A percentile compares a stretch with the other conserved stretches of the same genome.
These are phyloP conservation scores for Ametastegia equiseti DNA, from an alignment of 2,888 invertebrate species.

Conservation along the genomic window DNA sequence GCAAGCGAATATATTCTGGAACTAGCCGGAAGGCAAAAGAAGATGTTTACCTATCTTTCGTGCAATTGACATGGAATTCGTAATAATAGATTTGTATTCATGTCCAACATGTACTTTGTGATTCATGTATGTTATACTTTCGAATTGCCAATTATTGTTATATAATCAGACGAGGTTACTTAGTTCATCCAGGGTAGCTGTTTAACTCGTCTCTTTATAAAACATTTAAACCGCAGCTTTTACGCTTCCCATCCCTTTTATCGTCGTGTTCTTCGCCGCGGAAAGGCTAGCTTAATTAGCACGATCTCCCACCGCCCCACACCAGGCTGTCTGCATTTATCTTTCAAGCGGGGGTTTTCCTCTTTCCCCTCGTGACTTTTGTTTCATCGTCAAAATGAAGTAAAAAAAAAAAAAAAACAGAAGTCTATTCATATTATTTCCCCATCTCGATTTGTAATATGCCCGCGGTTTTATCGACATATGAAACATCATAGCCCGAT, in stretches of 20 bases:
- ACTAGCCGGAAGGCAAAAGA: too few species aligned
- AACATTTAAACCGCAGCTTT: conserved; percentile 64
- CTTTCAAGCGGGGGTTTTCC: conserved; percentile 48
- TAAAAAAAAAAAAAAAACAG: conserved; percentile 50
- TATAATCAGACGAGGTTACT: conserved; percentile 23
- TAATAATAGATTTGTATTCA: background rate
- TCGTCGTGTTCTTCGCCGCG: conserved; percentile 55
- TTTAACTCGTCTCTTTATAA: conserved; percentile 61
- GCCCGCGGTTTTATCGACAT: background rate
- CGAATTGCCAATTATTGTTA: background rate
- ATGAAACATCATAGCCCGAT: background rate
- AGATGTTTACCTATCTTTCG: too few species aligned
- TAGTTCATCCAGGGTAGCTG: background rate
- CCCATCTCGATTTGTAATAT: background rate
- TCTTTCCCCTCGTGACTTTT: conserved; percentile 47
- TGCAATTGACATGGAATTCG: background rate
- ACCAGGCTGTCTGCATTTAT: conserved; percentile 58
- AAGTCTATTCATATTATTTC: background rate
- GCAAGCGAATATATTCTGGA: too few species aligned
- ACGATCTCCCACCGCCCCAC: conserved; percentile 57
- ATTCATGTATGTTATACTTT: background rate
- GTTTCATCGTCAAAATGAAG: too few species aligned
- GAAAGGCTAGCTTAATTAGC: conserved; percentile 67
- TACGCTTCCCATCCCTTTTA: conserved; percentile 48
- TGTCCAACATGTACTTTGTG: background rate